Percentiles rank a stretch among this genome's conserved stretches.
Conservation (phyloP, 2,113 vertebrate species). For the Thamnophis sirtalis region DNA sequence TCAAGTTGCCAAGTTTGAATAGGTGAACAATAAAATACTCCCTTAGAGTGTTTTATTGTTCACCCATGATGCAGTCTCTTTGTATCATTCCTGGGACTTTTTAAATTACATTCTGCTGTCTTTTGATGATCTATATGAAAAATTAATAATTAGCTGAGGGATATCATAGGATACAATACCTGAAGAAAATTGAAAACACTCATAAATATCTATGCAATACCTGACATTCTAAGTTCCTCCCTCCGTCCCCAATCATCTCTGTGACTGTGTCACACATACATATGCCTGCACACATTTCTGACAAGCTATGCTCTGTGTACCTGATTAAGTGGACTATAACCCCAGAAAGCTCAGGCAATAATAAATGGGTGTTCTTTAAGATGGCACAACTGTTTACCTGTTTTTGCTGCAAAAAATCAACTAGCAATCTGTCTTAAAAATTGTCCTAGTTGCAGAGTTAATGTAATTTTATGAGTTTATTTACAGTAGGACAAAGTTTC, state of each 20-base stretch:
- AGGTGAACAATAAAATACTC: too few species aligned
- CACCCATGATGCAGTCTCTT: not conserved
- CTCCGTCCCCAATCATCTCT: not conserved
- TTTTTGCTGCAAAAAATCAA: not conserved
- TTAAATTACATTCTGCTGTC: not conserved
- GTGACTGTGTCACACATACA: not conserved
- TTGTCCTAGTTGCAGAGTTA: not conserved
- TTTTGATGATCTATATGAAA: not conserved
- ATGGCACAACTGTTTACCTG: not conserved
- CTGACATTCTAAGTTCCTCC: not conserved
- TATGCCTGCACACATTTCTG: not conserved
- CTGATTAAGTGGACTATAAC: not conserved
- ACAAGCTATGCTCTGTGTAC: not conserved
- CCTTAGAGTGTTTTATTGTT: not conserved
- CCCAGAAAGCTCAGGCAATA: not conserved
- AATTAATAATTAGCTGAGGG: not conserved
- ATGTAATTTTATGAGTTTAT: not conserved
- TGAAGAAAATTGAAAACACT: not conserved
- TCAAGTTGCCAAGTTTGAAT: not conserved
- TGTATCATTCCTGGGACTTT: not conserved
- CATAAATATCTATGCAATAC: not conserved
- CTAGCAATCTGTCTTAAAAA: not conserved
- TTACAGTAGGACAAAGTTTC: not conserved
- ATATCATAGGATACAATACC: not conserved
- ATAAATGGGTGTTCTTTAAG: not conserved